phyloP scores from a whole-genome alignment of 2,888 invertebrate species.

The Rhynchonema sp. region DNA sequence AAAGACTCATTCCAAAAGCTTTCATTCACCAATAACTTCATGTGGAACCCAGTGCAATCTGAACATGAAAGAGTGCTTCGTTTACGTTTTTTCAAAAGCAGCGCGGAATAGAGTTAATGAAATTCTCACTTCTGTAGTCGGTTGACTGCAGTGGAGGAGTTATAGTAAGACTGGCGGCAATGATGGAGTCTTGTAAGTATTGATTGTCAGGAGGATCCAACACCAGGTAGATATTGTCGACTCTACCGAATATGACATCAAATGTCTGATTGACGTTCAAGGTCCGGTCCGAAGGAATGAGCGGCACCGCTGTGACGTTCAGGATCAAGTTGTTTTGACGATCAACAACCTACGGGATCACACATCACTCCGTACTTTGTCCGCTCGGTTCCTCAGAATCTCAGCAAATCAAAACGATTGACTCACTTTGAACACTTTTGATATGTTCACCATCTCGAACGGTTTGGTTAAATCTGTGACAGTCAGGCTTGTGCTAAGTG shows the following conservation, averaged over 20 bases:
- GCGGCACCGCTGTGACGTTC: background rate
- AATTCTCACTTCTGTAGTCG: background rate
- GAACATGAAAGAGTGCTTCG: too few relatives aligned
- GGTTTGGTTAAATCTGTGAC: too few relatives aligned
- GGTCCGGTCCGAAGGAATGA: background rate
- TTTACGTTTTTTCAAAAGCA: background rate
- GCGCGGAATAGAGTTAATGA: background rate
- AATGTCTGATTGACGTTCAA: background rate
- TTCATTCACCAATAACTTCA: background rate
- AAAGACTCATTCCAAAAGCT: background rate
- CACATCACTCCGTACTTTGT: too few relatives aligned
- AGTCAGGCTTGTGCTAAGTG: too few relatives aligned
- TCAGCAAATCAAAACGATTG: too few relatives aligned
- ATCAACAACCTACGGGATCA: too few relatives aligned
- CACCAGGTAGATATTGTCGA: background rate
- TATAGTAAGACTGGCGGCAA: background rate
- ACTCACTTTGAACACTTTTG: too few relatives aligned
- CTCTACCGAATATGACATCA: background rate
- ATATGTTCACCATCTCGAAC: too few relatives aligned
- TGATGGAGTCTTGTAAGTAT: background rate
- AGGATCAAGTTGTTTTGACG: background rate
- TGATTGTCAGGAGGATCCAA: background rate
- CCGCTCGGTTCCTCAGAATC: too few relatives aligned
- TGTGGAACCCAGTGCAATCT: background rate
- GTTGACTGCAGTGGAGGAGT: background rate